Evolutionary conservation across 2,888 invertebrate species (phyloP), one percentile per base, ranked within the genome.

Genomic region (Ernsta delagoae): DNA sequence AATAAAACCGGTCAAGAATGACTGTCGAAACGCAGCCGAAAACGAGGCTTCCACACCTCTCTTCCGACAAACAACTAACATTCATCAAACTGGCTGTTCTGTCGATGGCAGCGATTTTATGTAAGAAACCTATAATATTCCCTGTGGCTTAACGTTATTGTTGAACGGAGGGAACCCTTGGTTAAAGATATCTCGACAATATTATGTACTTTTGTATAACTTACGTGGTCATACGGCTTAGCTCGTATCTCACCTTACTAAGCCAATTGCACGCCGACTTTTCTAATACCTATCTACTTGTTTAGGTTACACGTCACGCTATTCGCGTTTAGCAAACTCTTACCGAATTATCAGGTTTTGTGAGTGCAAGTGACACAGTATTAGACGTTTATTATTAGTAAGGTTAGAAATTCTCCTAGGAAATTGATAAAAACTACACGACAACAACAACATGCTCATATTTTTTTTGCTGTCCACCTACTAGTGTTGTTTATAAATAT

Each of bases 101-200:
- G 77, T 96, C 98, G 64, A 95, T 98, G 86, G 98, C 98, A 78
- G 97, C 98, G 68, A 96, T 99, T 84, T 94, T 99, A 80, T 98
- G 99, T 99, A 95, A 96, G 97, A 96, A 82, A 74, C 8, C 41
- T 7, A 24, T 74, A 75, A 72, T 57, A 12, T 62, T 45, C 45
- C 4, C 9, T 57, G 41, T 62, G 36, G 6, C 45, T 2, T 39
- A 39, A 31, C 5, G 4, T 8, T 16, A 7, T 0, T 24, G 11
- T 43, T 24, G n/a, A 9, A 36, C n/a, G 3, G 34, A 24, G 16
- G 8, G 16, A 62, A 39, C 34, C n/a, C 39, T 8, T 39, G 11
- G 39, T 39, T 59, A 16, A 6, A 39, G n/a, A 24, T 56, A n/a
- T 39, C 0, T 12, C 7, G 7, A 6, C 16, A 39, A 24, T 48